Evolutionary conservation across 2,888 invertebrate species (phyloP), one percentile per base, ranked within the genome.

Genomic region (Erebia ligea): DNA sequence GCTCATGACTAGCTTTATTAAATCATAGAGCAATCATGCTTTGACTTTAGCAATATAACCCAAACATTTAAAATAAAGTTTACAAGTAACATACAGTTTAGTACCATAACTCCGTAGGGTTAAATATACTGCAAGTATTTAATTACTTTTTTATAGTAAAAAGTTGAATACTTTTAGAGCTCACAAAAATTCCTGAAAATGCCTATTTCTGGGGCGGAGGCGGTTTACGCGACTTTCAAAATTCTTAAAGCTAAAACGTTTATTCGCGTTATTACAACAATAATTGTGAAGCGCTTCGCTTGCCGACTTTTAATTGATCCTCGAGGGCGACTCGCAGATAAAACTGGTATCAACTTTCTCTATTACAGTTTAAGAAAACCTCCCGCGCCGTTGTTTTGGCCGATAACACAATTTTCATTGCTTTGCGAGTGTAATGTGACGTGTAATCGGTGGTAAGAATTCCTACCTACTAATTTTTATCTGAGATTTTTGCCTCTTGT

Each of bases 231-330:
- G 73, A 73, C 70, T 76, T 81, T 78, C 76, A 77, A 82, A 80
- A 82, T 79, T 80, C 79, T 79, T 71, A 50, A 57, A 45, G 79
- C 71, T 21, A 74, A 77, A 83, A 81, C 81, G 82, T 84, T 82
- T 82, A 82, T 80, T 73, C 78, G 83, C 86, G 84, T 89, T 88
- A 87, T 89, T 86, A 88, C 89, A 85, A 89, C 90, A 91, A 88
- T 91, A 88, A 92, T 90, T 89, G 91, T 88, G 86, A 82, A 86
- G 79, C 82, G 84, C 84, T 80, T 80, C 85, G 84, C 82, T 86
- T 85, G 84, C 84, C 86, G 88, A 92, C 90, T 93, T 94, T 94
- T 93, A 94, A 94, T 93, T 93, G 94, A 93, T 93, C 93, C 94
- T 93, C 83, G 88, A 92, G 94, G 93, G 93, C 90, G 90, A 88